Conservation (phyloP, 2,888 invertebrate genomes). For the Trichogramma dendrolimi region DNA sequence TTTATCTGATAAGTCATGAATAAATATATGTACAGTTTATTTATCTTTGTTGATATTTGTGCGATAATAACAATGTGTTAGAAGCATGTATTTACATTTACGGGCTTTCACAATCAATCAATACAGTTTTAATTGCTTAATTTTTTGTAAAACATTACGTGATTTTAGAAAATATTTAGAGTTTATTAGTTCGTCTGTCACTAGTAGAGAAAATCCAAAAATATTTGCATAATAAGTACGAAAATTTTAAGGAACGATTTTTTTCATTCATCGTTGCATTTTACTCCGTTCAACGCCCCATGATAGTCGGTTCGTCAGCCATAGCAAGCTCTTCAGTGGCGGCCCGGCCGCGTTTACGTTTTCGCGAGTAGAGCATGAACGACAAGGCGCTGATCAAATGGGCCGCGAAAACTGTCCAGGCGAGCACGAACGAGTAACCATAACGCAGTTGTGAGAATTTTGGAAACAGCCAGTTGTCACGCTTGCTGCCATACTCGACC, state of each 20-base stretch:
- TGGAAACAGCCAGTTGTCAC: slow-evolving; percentile 66
- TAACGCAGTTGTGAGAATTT: slow-evolving; percentile 63
- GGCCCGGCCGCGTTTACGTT: slow-evolving; percentile 79
- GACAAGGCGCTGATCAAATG: slow-evolving; percentile 66
- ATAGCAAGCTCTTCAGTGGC: slow-evolving; percentile 77
- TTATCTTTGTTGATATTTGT: too few relatives aligned
- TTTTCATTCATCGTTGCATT: neutral
- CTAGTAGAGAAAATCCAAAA: too few relatives aligned
- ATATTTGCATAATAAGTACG: neutral
- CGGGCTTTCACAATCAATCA: too few relatives aligned
- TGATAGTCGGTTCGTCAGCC: slow-evolving; percentile 81
- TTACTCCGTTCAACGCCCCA: slow-evolving; percentile 49
- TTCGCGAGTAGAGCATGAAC: slow-evolving; percentile 77
- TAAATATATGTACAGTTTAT: too few relatives aligned
- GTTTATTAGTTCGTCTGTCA: too few relatives aligned
- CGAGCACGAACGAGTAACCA: slow-evolving; percentile 69
- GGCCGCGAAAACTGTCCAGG: slow-evolving; percentile 73
- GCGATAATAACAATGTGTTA: too few relatives aligned
- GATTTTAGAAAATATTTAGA: too few relatives aligned
- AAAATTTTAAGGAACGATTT: neutral
- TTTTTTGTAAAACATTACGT: too few relatives aligned
- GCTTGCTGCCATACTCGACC: slow-evolving; percentile 66
- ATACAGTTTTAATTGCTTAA: too few relatives aligned
- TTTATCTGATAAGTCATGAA: too few relatives aligned
- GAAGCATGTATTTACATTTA: too few relatives aligned